Base-by-base conservation (phyloP, 1,140 invertebrate species). In the Heliconius congener region DNA sequence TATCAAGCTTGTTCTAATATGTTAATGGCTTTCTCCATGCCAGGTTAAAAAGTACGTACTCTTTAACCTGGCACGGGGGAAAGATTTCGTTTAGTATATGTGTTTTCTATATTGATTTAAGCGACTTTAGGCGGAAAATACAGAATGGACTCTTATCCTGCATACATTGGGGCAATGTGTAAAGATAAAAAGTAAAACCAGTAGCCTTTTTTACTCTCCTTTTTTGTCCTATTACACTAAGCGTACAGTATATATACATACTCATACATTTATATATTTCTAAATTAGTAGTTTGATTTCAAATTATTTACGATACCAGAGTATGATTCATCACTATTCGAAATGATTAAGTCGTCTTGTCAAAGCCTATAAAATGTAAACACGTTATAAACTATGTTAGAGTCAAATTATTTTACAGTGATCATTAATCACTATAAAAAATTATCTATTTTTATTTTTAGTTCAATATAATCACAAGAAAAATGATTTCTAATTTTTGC, bases 311-410 rank as follows among this genome's bases (percentile, higher is more conserved):
- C 60, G 23, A 1, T 66, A 66, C 23, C 8, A 30, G 0, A 4
- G 8, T 6, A 30, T 66, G 60, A 66, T 66, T 66, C 60, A 66
- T 66, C 27, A 30, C 3, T 16, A 23, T 16, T 30, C 11, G 30
- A 66, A 66, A 66, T 66, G 60, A 66, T 66, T 66, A 66, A 66
- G 60, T 30, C 60, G 60, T 66, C 27, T 66, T 66, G 16, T 66
- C 23, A 30, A 66, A 66, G 27, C 60, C 27, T 66, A 30, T 30
- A 66, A 66, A 66, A 66, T 16, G 27, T 3, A 30, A 66, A 66
- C 60, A 30, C 27, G 27, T 66, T 66, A 66, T 30, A 16, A 66
- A 66, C 11, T 66, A 66, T 66, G 60, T 30, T 18, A 66, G 4
- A 66, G 60, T 66, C 23, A 66, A 66, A 27, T 66, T 30, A 66